Evolutionary conservation across 2,113 vertebrate species (phyloP).

Genomic region (Ctenodactylus gundi): DNA sequence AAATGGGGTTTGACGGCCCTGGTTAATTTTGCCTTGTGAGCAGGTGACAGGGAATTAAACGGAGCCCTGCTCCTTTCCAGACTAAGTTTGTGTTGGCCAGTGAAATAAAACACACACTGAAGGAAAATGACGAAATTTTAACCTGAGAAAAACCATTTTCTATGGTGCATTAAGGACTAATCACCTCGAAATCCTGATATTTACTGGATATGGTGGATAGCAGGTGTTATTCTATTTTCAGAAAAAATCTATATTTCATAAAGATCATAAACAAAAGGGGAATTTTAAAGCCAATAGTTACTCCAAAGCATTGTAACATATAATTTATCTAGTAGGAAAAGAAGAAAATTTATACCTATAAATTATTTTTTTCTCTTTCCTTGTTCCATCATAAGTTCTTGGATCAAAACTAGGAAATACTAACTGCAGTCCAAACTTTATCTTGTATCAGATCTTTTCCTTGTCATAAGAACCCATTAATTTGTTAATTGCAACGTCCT

Average conservation of each 20-base stretch:
- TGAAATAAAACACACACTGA: slow-evolving; percentile 76
- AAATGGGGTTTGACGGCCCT: slow-evolving; percentile 51
- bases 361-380: background rate
- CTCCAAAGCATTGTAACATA: slow-evolving; percentile 62
- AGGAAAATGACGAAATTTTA: slow-evolving; percentile 70
- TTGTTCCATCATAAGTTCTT: slow-evolving; percentile 6
- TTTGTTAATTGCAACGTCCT: background rate
- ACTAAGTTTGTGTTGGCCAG: slow-evolving; percentile 42
- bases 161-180: slow-evolving; percentile 82
- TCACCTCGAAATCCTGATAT: slow-evolving; percentile 79
- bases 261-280: slow-evolving; percentile 74
- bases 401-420: background rate
- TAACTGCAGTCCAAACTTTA: background rate
- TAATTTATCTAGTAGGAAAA: slow-evolving; percentile 52
- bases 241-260: slow-evolving; percentile 79
- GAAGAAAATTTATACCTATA: slow-evolving; percentile 54
- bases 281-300: slow-evolving; percentile 63
- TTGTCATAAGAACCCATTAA: background rate
- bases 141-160: slow-evolving; percentile 79
- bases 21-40: slow-evolving; percentile 33
- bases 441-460: background rate
- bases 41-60: slow-evolving; percentile 37
- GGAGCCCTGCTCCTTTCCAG: slow-evolving; percentile 46
- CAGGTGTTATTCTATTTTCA: slow-evolving; percentile 79
- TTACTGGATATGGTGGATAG: slow-evolving; percentile 72